Evolutionary conservation across 2,888 invertebrate genomes (phyloP).

Genomic region (Pycnomerus fuliginosus): DNA sequence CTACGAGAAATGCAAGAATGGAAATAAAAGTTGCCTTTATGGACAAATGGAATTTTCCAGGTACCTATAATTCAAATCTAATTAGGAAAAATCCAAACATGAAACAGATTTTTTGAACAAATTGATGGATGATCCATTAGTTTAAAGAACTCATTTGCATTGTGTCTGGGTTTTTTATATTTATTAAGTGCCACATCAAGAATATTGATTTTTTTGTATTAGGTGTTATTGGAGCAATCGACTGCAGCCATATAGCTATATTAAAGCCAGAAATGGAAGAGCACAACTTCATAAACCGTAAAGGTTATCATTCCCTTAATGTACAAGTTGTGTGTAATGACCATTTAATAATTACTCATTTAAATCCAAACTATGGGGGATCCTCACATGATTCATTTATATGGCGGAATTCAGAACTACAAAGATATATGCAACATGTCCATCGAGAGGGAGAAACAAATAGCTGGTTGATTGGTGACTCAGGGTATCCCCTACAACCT

Average conservation of each 20-base stretch:
- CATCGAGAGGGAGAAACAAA: background rate
- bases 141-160: too few relatives aligned
- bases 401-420: constrained; percentile 2
- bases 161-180: background rate
- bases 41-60: background rate
- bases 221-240: constrained; percentile 7
- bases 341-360: background rate
- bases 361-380: constrained; percentile 12
- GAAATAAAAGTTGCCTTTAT: background rate
- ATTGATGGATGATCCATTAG: too few relatives aligned
- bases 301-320: background rate
- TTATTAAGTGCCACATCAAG: background rate
- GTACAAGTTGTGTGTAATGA: constrained; percentile 8
- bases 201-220: background rate
- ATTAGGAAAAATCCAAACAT: too few relatives aligned
- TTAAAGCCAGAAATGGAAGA: background rate
- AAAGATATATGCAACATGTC: constrained; percentile 5
- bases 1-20: background rate
- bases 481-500: constrained; percentile 14
- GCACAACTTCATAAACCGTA: background rate
- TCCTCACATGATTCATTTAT: constrained; percentile 8
- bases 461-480: constrained; percentile 17
- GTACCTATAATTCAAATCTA: too few relatives aligned
- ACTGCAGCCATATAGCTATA: constrained; percentile 4
- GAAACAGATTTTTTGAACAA: too few relatives aligned